Conservation (phyloP, 2,888 invertebrate genomes). For the Drosophila birchii region DNA sequence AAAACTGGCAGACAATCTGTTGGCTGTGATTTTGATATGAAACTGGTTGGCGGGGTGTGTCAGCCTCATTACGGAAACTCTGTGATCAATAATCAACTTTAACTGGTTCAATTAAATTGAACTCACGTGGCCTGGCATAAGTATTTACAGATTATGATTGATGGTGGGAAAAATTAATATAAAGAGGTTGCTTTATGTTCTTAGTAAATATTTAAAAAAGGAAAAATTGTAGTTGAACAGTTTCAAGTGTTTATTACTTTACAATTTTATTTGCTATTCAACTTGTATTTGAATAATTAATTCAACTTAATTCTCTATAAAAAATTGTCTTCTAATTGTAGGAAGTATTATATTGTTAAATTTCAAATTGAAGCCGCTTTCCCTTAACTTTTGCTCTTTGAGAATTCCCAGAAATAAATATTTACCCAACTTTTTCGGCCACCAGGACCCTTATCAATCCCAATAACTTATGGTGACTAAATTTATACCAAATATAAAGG, state of each 20-base stretch:
- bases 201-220: not conserved
- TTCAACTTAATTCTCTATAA: not conserved
- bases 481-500: constrained; percentile 1
- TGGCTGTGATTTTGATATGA: constrained; percentile 6
- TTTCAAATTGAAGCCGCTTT: not conserved
- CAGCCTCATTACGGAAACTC: constrained; percentile 24
- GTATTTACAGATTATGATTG: constrained; percentile 3
- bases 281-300: too few species aligned
- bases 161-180: not conserved
- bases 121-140: not conserved
- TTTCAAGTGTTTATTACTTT: not conserved
- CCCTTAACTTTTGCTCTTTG: not conserved
- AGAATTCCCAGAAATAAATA: not conserved
- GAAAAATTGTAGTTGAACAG: not conserved
- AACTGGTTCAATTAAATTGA: constrained; percentile 19
- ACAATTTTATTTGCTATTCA: not conserved
- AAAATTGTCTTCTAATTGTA: not conserved
- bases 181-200: not conserved
- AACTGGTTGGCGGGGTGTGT: constrained; percentile 39
- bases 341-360: too few species aligned
- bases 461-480: constrained; percentile 2
- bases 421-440: not conserved
- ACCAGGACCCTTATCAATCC: constrained; percentile 26
- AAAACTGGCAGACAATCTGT: constrained; percentile 39
- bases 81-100: constrained; percentile 6